Percentiles rank a stretch among this genome's conserved stretches.
Evolutionary conservation across 2,797 vertebrate genomes (phyloP).

Genomic region (Falco cherrug): DNA sequence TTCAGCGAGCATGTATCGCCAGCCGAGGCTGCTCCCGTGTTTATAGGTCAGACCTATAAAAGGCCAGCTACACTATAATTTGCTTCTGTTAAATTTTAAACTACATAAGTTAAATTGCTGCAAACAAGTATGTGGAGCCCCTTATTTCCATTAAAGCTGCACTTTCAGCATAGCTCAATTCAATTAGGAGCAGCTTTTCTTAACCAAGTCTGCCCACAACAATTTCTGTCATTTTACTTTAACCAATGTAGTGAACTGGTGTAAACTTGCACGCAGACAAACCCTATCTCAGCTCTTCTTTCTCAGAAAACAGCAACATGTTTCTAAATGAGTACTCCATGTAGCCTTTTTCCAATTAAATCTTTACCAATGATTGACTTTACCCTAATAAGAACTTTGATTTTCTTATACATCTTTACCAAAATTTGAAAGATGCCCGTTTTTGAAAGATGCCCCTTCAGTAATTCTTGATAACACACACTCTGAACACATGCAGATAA

Average conservation of each 20-base stretch:
- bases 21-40: neutral
- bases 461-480: neutral
- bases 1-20: neutral
- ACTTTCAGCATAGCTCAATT: neutral
- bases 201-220: neutral
- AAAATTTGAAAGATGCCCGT: neutral
- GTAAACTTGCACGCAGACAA: neutral
- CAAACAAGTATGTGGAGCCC: neutral
- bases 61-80: neutral
- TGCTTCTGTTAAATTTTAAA: constrained; percentile 12
- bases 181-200: neutral
- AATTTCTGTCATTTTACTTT: neutral
- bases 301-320: neutral
- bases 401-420: neutral
- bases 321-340: neutral
- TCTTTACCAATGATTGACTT: neutral
- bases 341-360: neutral
- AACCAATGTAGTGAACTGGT: neutral
- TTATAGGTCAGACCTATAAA: neutral
- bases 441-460: neutral
- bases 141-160: neutral
- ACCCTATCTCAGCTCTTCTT: neutral
- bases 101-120: neutral
- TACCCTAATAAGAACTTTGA: neutral
- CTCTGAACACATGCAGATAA: neutral